These are phyloP conservation scores for Trichonephila clavata DNA, from an alignment of 1,140 invertebrate species.

Conservation along the genomic window DNA sequence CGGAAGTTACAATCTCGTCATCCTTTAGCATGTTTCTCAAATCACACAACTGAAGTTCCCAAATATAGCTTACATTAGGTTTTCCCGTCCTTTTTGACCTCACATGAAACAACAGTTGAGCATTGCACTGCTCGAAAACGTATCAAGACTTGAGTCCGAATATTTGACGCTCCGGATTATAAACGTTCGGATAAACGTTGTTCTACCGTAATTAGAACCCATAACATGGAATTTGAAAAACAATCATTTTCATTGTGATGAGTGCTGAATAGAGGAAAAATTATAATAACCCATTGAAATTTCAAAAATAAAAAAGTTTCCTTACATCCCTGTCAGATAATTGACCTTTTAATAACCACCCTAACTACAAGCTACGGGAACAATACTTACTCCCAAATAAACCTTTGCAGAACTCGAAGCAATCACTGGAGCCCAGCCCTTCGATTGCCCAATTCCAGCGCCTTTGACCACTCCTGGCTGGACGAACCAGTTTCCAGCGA, in stretches of 20 bases:
- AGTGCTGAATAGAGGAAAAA: not conserved
- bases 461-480: not conserved
- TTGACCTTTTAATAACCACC: constrained; percentile 29
- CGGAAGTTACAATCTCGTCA: too few species aligned
- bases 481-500: constrained; percentile 1
- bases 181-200: too few species aligned
- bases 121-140: too few species aligned
- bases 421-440: not conserved
- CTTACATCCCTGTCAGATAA: not conserved
- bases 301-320: not conserved
- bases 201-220: not conserved
- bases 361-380: not conserved
- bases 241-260: not conserved
- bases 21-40: too few species aligned
- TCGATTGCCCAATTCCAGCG: not conserved
- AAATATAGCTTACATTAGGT: too few species aligned
- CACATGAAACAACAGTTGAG: too few species aligned
- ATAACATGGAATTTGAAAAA: not conserved
- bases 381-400: not conserved
- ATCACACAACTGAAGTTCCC: too few species aligned
- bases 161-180: too few species aligned
- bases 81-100: too few species aligned
- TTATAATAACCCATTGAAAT: not conserved
- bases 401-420: not conserved
- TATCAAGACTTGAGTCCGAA: too few species aligned